phyloP scores from a whole-genome alignment of 2,888 invertebrate genomes.

The Xestia c-nigrum region DNA sequence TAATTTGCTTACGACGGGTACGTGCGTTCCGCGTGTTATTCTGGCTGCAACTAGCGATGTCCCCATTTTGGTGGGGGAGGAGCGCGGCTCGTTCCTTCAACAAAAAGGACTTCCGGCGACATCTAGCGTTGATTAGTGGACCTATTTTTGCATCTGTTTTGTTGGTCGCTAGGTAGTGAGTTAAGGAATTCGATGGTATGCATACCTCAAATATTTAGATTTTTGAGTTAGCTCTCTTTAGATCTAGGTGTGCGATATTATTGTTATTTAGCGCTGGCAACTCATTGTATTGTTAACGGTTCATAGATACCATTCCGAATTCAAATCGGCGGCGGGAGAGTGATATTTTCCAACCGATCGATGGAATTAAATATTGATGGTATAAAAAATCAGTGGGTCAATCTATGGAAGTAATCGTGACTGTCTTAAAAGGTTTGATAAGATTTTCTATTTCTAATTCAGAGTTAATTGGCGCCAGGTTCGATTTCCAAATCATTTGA shows the following conservation, averaged over 20 bases:
- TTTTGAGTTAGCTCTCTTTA: too few relatives aligned
- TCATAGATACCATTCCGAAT: slow-evolving; percentile 76
- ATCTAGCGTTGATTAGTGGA: too few relatives aligned
- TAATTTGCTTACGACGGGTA: too few relatives aligned
- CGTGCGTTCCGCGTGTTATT: too few relatives aligned
- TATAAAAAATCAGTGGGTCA: slow-evolving; percentile 57
- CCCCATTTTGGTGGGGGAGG: too few relatives aligned
- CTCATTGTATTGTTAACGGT: slow-evolving; percentile 87
- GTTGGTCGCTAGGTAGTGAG: too few relatives aligned
- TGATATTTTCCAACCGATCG: slow-evolving; percentile 66
- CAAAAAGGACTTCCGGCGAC: too few relatives aligned
- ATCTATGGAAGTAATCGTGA: slow-evolving; percentile 54
- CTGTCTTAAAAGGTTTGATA: slow-evolving; percentile 54
- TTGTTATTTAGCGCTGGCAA: slow-evolving; percentile 81
- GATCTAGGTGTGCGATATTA: slow-evolving; percentile 61
- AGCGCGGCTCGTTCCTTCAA: too few relatives aligned
- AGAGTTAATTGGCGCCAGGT: slow-evolving; percentile 71
- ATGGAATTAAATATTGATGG: slow-evolving; percentile 53
- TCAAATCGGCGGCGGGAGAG: slow-evolving; percentile 74
- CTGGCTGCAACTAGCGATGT: too few relatives aligned
- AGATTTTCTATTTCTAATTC: slow-evolving; percentile 56
- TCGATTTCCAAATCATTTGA: slow-evolving; percentile 78
- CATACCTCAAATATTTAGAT: too few relatives aligned
- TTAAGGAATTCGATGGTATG: too few relatives aligned
- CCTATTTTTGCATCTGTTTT: too few relatives aligned